These are phyloP conservation scores for Octonoba sinensis DNA, from an alignment of 2,888 invertebrate species.

Conservation along the genomic window DNA sequence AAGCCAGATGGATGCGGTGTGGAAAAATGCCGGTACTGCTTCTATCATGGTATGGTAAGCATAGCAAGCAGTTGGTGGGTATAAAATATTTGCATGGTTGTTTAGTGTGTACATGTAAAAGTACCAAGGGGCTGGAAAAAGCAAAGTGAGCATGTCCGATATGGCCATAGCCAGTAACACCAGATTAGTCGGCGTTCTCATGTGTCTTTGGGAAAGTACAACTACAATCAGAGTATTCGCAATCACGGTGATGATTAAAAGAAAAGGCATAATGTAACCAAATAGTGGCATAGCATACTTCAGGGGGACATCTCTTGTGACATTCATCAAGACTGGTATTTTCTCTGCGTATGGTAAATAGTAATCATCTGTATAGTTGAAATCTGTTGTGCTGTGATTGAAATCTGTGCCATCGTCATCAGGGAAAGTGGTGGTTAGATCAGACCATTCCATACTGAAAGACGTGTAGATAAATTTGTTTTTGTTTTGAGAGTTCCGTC, in stretches of 20 bases:
- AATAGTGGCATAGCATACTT: conserved; percentile 80
- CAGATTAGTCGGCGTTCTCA: conserved; percentile 92
- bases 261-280: conserved; percentile 85
- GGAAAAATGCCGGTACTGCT: conserved; percentile 84
- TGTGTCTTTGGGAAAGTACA: conserved; percentile 88
- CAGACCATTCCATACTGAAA: conserved; percentile 18
- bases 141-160: conserved; percentile 92
- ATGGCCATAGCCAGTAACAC: conserved; percentile 96
- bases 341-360: conserved; percentile 53
- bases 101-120: conserved; percentile 93
- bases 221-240: conserved; percentile 92
- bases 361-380: conserved; percentile 24
- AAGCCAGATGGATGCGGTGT: conserved; percentile 94
- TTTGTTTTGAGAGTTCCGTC: neutral
- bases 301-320: conserved; percentile 73
- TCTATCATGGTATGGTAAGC: conserved; percentile 77
- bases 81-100: conserved; percentile 85
- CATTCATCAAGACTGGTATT: conserved; percentile 68
- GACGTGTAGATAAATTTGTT: neutral
- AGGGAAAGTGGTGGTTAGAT: conserved; percentile 50
- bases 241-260: conserved; percentile 87
- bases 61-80: conserved; percentile 82
- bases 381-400: conserved; percentile 19
- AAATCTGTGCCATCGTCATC: conserved; percentile 30
- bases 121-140: conserved; percentile 90